Base-by-base conservation (phyloP, 1,140 invertebrate genomes). In the Hyles euphorbiae region DNA sequence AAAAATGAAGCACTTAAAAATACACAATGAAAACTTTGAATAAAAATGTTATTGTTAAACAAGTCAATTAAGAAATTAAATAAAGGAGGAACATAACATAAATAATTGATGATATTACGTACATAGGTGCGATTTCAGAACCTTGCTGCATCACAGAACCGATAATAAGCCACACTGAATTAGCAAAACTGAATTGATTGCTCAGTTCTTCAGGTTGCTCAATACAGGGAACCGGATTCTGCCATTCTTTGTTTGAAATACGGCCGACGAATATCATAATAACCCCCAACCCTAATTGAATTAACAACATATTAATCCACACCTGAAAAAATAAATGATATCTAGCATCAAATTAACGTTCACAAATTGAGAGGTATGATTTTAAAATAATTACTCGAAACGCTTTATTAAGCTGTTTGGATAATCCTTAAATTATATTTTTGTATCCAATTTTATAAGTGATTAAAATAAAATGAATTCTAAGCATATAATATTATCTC, bases 111-210 rank as follows among this genome's bases (percentile, higher is more conserved):
- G 6, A 32, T 22, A 2, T 2, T 46, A 74, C 88, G 87, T 82
- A 95, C 94, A 94, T 93, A 1, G 93, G 93, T 80, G 95, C 95
- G 56, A 97, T 92, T 87, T 97, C 96, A 1, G 94, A 94, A 3
- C 96, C 96, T 76, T 97, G 96, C 67, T 97, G 96, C 91, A 98
- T 94, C 36, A 97, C 91, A 63, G 93, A 93, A 3, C 93, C 96
- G 43, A 95, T 94, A 2, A 94, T 94, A 72, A 96, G 95, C 95
- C 95, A 97, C 1, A 97, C 90, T 0, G 94, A 94, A 81, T 97
- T 97, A n/a, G 93, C 92, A 34, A 97, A 87, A 43, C 92, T 96
- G 76, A 97, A 97, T 70, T 96, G 95, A 87, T 97, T 97, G 65
- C 93, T 93, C 1, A 96, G 77, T 61, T 91, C 91, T 51, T 94